Percentiles rank a stretch among this genome's conserved stretches.
Conservation (phyloP, 2,888 invertebrate genomes). For the Heteropelma amictum region DNA sequence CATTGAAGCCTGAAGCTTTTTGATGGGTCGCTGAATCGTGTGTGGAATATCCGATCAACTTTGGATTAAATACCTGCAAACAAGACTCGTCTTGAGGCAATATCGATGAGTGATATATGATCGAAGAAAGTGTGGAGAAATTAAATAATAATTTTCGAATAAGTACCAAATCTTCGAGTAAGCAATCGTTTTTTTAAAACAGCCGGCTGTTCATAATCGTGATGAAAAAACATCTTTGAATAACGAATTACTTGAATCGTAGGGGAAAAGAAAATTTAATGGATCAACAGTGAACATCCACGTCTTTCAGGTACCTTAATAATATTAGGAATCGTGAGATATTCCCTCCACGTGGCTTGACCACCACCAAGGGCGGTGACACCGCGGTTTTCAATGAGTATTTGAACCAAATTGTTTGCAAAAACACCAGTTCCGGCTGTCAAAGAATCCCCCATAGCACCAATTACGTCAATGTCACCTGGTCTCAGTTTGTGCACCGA, state of each 20-base stretch:
- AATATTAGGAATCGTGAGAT: slow-evolving; percentile 85
- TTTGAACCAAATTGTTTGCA: slow-evolving; percentile 77
- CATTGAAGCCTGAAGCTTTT: slow-evolving; percentile 80
- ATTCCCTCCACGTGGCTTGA: slow-evolving; percentile 85
- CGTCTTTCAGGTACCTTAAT: slow-evolving; percentile 79
- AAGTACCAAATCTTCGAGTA: no score
- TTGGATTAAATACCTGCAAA: slow-evolving; percentile 81
- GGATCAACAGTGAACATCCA: not conserved
- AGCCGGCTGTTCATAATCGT: no score
- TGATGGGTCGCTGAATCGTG: slow-evolving; percentile 79
- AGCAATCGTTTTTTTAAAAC: no score
- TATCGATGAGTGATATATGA: no score
- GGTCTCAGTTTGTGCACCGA: slow-evolving; percentile 81
- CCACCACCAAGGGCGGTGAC: slow-evolving; percentile 79
- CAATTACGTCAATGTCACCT: slow-evolving; percentile 82
- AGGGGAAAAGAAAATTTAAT: not conserved
- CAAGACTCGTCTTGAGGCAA: not conserved
- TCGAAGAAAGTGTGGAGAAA: not conserved
- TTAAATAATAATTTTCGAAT: not conserved
- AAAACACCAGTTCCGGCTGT: slow-evolving; percentile 81
- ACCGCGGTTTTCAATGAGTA: slow-evolving; percentile 73
- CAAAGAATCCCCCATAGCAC: slow-evolving; percentile 82
- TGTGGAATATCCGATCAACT: slow-evolving; percentile 82
- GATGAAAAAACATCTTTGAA: no score
- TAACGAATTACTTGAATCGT: no score